Evolutionary conservation across 2,797 vertebrate genomes (phyloP).

Genomic region (Nannoperca obscura): DNA sequence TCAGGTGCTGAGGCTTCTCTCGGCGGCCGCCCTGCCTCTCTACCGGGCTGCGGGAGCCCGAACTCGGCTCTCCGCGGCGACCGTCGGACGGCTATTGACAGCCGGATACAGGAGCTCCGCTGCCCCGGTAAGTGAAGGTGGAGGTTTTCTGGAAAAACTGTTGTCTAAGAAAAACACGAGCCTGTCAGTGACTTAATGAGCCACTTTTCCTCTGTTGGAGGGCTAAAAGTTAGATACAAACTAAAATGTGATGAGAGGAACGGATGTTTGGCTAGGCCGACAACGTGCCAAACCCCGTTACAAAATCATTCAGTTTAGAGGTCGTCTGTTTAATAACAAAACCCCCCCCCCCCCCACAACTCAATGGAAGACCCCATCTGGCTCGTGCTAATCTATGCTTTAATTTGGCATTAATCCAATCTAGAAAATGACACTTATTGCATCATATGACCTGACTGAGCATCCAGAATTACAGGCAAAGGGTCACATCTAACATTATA

Average conservation of each 20-base stretch:
- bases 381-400: accelerated
- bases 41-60: constrained; percentile 59
- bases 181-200: accelerated
- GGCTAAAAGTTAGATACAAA: neutral
- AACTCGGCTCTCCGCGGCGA: constrained; percentile 41
- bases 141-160: neutral
- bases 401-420: neutral
- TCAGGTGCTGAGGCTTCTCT: constrained; percentile 79
- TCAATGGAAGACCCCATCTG: accelerated
- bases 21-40: constrained; percentile 62
- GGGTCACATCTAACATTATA: neutral
- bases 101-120: constrained; percentile 13
- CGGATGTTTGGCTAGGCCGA: accelerated
- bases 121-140: constrained; percentile 46
- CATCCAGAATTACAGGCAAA: too few species aligned
- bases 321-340: neutral
- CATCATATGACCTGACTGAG: neutral
- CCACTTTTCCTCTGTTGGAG: accelerated
- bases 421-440: accelerated
- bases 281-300: neutral
- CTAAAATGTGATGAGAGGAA: accelerated
- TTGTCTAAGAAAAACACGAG: accelerated
- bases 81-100: constrained; percentile 36
- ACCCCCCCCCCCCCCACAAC: accelerated
- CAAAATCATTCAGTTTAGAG: neutral